A percentile compares a stretch with the other conserved stretches of the same genome.
Conservation (phyloP, 2,797 vertebrate genomes). For the Pelodytes ibericus region DNA sequence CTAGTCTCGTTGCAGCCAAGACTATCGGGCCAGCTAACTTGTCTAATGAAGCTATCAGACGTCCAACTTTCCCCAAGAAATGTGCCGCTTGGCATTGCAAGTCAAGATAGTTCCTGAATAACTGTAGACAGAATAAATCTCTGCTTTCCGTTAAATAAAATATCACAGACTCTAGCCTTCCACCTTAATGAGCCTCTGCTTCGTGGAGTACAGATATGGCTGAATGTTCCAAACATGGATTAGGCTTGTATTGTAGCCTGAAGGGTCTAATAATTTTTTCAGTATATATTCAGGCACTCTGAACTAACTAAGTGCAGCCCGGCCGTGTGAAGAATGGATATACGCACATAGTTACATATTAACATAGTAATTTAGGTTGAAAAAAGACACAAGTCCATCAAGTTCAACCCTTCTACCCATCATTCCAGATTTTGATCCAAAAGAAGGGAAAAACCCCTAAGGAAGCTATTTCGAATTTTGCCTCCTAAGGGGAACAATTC, state of each 20-base stretch:
- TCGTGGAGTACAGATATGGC: not conserved
- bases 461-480: no score
- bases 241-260: not conserved
- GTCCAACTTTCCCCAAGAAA: constrained; percentile 10
- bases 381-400: no score
- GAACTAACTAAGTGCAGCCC: no score
- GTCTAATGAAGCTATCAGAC: constrained; percentile 17
- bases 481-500: no score
- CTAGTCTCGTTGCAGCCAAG: constrained; percentile 6
- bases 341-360: no score
- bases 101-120: constrained; percentile 1
- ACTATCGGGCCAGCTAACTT: not conserved
- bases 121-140: constrained; percentile 29
- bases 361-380: no score
- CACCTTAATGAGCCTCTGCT: constrained; percentile 4
- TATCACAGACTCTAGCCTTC: constrained; percentile 30
- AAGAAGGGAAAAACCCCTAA: no score
- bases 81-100: constrained; percentile 1
- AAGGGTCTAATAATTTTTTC: not conserved
- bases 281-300: no score
- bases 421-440: no score
- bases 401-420: no score
- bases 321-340: no score
- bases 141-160: constrained; percentile 39
- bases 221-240: not conserved